Evolutionary conservation across 2,888 invertebrate genomes (phyloP), one percentile per base, ranked within the genome.

Genomic region (Cetonia aurata): DNA sequence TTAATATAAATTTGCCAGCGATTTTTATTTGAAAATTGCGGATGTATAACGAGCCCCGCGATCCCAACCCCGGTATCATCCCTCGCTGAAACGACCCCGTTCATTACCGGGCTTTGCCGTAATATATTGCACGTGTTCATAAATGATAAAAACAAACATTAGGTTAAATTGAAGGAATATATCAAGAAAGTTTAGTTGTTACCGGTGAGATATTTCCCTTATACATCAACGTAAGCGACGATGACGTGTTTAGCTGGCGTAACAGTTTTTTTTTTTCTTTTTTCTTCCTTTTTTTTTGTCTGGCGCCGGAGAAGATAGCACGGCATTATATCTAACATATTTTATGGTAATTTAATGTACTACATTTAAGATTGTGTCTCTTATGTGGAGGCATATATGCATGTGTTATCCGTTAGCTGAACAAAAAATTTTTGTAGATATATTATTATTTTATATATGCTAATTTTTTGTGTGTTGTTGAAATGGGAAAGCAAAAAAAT

Each of bases 111-210:
- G 59, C 52, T 50, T 59, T 50, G 53, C 52, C 12, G 62, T 62
- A 69, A 69, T 69, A 62, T 69, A 69, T 69, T 33, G 62, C 55
- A 46, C 17, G 55, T 65, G 69, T 69, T 69, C 69, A 69, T 69
- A 69, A 62, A 69, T 69, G 62, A 69, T 69, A 69, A 69, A 69
- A 69, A 69, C 69, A 69, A 69, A 69, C 69, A 69, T 69, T 69
- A 69, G 53, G 62, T 62, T 62, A 69, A 69, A 69, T 69, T 69
- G 69, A 52, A 44, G 53, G 55, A 62, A 69, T 69, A 62, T 69
- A 69, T 69, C 69, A 69, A 53, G 62, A 53, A 62, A 69, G 69
- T 69, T 69, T 69, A 69, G 69, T 69, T 69, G 69, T 69, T 69
- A 69, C 53, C 46, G 52, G 53, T 41, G 52, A 62, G 60, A 50